phyloP scores from a whole-genome alignment of 2,888 invertebrate species.

The Sphaeridia pumilis region DNA sequence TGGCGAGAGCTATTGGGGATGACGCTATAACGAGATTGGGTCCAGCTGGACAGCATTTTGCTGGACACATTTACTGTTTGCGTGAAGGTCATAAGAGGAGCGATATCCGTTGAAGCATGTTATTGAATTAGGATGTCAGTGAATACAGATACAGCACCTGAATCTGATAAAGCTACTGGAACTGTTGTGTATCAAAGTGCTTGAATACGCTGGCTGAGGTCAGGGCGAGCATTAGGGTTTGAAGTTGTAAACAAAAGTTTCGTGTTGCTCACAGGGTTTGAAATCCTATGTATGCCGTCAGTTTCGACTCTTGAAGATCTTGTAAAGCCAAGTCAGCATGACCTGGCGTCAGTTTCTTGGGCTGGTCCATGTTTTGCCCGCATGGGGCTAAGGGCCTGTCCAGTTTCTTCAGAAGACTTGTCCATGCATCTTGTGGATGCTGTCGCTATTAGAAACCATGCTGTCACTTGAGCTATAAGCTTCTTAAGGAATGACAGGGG shows the following conservation, averaged over 20 bases:
- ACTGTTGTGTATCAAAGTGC: too few relatives aligned
- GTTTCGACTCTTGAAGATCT: too few relatives aligned
- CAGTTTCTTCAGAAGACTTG: neutral
- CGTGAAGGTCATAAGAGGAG: too few relatives aligned
- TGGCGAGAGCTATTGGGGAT: neutral
- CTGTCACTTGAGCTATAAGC: neutral
- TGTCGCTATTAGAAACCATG: too few relatives aligned
- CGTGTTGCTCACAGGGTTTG: neutral
- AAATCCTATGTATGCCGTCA: neutral
- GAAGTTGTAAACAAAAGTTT: neutral
- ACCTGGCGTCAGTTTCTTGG: neutral
- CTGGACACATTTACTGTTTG: too few relatives aligned
- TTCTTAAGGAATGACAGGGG: neutral
- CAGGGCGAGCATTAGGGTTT: neutral
- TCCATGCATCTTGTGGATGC: neutral
- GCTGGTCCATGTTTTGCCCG: neutral
- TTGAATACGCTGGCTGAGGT: neutral
- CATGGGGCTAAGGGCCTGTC: neutral
- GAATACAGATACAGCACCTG: neutral
- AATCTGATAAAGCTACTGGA: too few relatives aligned
- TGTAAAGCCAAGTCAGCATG: too few relatives aligned
- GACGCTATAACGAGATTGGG: too few relatives aligned
- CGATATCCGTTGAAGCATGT: too few relatives aligned
- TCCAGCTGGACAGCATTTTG: too few relatives aligned
- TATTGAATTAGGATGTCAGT: too few relatives aligned